A percentile compares a stretch with the other conserved stretches of the same genome.
These are phyloP conservation scores for Haliclona indistincta DNA, from an alignment of 37 sponge, comb jelly and placozoan genomes.

Conservation along the genomic window DNA sequence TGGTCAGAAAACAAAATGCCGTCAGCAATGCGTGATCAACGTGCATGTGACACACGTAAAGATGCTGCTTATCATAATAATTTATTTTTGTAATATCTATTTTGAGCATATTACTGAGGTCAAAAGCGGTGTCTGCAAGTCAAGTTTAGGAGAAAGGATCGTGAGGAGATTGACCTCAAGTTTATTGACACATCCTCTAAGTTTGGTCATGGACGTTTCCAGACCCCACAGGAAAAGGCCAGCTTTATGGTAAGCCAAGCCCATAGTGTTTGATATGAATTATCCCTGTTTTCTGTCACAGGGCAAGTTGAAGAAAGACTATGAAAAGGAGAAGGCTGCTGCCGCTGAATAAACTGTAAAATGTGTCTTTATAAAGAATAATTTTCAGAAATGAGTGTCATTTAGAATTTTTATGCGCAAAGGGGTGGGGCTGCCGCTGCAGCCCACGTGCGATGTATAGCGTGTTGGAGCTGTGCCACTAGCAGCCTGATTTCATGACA, in stretches of 20 bases:
- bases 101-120: no score
- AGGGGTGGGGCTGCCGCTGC: no score
- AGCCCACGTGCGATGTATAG: no score
- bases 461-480: no score
- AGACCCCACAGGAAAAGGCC: slow-evolving; percentile 88
- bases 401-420: no score
- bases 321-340: slow-evolving; percentile 58
- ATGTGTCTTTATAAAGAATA: neutral
- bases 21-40: no score
- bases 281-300: slow-evolving; percentile 24
- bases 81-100: no score
- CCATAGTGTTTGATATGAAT: neutral
- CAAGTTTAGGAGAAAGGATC: slow-evolving; percentile 76
- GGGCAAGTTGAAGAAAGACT: slow-evolving; percentile 91
- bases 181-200: slow-evolving; percentile 99
- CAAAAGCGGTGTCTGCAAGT: slow-evolving; percentile 80
- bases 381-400: no score
- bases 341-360: slow-evolving; percentile 11
- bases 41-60: no score
- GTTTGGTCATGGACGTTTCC: slow-evolving; percentile 99
- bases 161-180: slow-evolving; percentile 93
- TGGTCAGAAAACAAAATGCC: no score
- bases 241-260: slow-evolving; percentile 78
- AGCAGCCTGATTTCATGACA: no score
- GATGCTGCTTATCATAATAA: no score